Percentiles rank a stretch among this genome's conserved stretches.
Conservation (phyloP, 2,888 invertebrate species). For the Mesorhabditis sp. region DNA sequence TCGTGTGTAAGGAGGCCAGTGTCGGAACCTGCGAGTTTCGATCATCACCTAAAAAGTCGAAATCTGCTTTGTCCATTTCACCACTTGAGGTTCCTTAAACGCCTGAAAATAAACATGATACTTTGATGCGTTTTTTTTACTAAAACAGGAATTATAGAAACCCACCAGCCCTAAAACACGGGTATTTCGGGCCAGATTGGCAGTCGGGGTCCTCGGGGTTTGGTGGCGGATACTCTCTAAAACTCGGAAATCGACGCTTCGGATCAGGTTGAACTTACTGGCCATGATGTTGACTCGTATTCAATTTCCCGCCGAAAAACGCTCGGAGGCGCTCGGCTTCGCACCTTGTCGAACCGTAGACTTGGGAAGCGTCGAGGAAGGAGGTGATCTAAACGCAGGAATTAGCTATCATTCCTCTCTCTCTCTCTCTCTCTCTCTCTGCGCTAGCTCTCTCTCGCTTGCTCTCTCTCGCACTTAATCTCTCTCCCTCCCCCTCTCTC, state of each 20-base stretch:
- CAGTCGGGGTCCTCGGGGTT: conserved; percentile 67
- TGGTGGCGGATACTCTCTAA: conserved; percentile 28
- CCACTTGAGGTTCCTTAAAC: no score
- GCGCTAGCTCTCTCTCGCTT: not conserved
- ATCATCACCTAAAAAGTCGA: conserved; percentile 45
- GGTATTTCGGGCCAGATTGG: conserved; percentile 25
- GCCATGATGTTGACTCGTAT: conserved; percentile 26
- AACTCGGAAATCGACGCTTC: not conserved
- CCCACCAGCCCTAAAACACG: conserved; percentile 36
- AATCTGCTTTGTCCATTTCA: not conserved
- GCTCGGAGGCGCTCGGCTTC: conserved; percentile 44
- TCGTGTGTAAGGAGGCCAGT: conserved; percentile 50
- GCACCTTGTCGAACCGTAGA: conserved; percentile 56
- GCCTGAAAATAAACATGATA: no score
- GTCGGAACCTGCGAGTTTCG: conserved; percentile 54
- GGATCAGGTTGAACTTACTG: not conserved
- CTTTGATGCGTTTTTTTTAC: no score
- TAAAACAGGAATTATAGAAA: not conserved
- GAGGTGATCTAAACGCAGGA: conserved; percentile 65
- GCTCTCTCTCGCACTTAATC: not conserved
- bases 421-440: conserved; percentile 2
- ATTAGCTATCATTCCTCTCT: not conserved
- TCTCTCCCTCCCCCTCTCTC: no score
- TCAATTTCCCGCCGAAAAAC: conserved; percentile 48
- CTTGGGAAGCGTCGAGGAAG: conserved; percentile 63